phyloP scores from a whole-genome alignment of 2,113 vertebrate species.

The Tragelaphus imberbis region DNA sequence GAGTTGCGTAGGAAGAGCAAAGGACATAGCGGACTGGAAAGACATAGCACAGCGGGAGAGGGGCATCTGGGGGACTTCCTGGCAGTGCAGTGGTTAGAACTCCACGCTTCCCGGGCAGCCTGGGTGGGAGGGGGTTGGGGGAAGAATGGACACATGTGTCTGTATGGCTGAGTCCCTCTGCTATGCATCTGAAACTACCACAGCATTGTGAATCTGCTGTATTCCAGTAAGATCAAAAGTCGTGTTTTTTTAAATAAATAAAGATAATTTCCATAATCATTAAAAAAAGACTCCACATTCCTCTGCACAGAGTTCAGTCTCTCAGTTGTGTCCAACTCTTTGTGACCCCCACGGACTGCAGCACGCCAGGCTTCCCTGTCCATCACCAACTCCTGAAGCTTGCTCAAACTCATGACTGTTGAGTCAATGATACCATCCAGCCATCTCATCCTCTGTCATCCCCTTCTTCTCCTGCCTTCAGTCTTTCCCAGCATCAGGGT shows the following conservation, averaged over 20 bases:
- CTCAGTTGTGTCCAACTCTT: background rate
- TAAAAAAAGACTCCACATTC: background rate
- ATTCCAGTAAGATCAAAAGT: background rate
- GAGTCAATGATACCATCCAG: background rate
- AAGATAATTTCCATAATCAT: background rate
- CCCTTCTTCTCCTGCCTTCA: background rate
- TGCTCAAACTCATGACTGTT: background rate
- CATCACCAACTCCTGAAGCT: background rate
- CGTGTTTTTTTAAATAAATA: background rate
- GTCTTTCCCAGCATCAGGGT: background rate
- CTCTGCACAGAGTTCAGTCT: background rate
- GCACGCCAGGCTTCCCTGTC: background rate
- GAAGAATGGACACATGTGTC: background rate
- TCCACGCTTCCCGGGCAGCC: background rate
- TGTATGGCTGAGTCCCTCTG: background rate
- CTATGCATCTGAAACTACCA: background rate
- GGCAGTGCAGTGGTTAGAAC: background rate
- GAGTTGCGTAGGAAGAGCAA: background rate
- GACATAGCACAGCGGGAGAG: rapidly evolving
- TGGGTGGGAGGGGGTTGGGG: background rate
- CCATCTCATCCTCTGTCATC: background rate
- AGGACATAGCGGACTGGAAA: background rate
- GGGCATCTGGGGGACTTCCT: background rate
- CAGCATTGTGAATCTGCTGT: background rate
- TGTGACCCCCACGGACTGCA: background rate